Base-by-base conservation (phyloP, 2,888 invertebrate genomes). In the Tanytarsus gracilentus region DNA sequence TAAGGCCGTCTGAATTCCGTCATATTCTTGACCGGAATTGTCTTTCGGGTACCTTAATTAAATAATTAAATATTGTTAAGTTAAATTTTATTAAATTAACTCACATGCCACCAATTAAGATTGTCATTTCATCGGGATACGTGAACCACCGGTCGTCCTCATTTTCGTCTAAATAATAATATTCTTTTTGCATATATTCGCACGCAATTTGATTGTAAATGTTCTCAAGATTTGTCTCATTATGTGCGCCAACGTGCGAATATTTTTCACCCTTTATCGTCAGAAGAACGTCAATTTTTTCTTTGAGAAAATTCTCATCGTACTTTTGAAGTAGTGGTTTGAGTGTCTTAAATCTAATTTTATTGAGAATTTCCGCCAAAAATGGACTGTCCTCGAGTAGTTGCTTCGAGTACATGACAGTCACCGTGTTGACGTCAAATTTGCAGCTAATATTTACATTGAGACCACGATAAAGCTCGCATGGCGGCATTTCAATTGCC, bases 381-480 rank as follows among this genome's bases (percentile, higher is more conserved):
- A 14, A n/a, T 16, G n/a, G 14, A 3, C 36, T 36, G 2, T 36
- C 36, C 4, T 36, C 16, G 3, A 16, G 6, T 14, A 36, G 16
- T 25, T 33, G 25, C 7, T 55, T 27, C 14, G 39, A 40, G 27
- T 27, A 55, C 14, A 23, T 40, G 5, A 55, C 25, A 5, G 55
- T 23, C 52, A 86, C 71, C 52, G 84, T 78, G 62, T 81, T 81
- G 59, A 83, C 75, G 65, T 86, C 85, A 69, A 87, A 87, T 66
- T 78, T 79, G 68, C 86, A 88, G 18, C 77, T 73, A 0, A 71
- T 65, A 48, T 63, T 33, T 62, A 63, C 61, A 39, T 68, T 60
- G 63, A n/a, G n/a, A n/a, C n/a, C n/a, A n/a, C 69, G 65, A 25
- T 44, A 40, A 29, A 14, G 66, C 6, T 80, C 78, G 68, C 86